Percentiles rank a stretch among this genome's conserved stretches.
Evolutionary conservation across 1,140 invertebrate genomes (phyloP).

Genomic region (Trichonephila clavipes): DNA sequence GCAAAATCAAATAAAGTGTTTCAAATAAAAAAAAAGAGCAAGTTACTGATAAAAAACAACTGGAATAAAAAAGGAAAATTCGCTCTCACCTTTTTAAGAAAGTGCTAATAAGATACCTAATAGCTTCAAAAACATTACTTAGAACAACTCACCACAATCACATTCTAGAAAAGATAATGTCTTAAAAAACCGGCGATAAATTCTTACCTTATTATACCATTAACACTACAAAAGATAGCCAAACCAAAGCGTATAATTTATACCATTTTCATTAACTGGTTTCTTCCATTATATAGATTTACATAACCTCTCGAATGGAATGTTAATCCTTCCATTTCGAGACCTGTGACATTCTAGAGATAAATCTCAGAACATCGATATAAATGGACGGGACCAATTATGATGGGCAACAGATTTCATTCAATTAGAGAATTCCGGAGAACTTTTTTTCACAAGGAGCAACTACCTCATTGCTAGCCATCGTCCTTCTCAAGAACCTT

Average conservation of each 20-base stretch:
- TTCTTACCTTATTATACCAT: background rate
- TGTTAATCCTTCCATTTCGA: background rate
- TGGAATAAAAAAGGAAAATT: background rate
- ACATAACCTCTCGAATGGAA: background rate
- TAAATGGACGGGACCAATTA: slow-evolving; percentile 23
- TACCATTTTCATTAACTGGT: slow-evolving; percentile 16
- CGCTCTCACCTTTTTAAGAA: background rate
- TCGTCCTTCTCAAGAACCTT: slow-evolving; percentile 44
- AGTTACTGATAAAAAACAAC: background rate
- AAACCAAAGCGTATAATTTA: background rate
- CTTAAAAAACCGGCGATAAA: background rate
- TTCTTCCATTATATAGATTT: background rate
- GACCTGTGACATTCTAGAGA: background rate
- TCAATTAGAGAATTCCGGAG: slow-evolving; percentile 36
- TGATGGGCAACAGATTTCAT: background rate
- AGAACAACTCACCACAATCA: background rate
- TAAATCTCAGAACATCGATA: background rate
- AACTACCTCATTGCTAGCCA: background rate
- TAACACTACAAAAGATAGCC: background rate
- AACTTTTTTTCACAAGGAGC: background rate
- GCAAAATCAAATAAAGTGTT: too few species aligned
- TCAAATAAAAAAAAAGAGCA: too few species aligned
- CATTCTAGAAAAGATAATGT: background rate
- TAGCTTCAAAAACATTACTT: background rate
- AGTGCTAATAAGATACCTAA: too few species aligned